Evolutionary conservation across 2,113 vertebrate genomes (phyloP).

Genomic region (Herpetotheres cachinnans): DNA sequence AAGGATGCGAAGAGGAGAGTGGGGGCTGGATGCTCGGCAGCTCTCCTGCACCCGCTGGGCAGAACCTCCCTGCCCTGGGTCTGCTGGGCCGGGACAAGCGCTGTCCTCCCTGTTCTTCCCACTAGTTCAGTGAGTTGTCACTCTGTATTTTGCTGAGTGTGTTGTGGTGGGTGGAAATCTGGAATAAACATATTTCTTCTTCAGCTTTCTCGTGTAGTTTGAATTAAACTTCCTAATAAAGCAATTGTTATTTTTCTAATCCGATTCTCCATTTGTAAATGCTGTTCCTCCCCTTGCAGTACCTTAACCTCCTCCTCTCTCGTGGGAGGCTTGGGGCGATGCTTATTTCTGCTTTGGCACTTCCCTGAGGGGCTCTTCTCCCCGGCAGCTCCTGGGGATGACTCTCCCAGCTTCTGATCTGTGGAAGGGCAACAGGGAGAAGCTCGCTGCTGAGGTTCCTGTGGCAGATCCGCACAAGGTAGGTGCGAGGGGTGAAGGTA

Average conservation of each 20-base stretch:
- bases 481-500: neutral
- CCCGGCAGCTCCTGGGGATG: neutral
- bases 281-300: neutral
- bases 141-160: neutral
- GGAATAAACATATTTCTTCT: neutral
- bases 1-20: neutral
- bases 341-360: accelerated
- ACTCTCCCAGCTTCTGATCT: neutral
- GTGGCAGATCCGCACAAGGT: accelerated
- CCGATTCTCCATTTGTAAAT: neutral
- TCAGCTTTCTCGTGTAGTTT: neutral
- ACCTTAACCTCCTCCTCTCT: accelerated
- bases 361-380: neutral
- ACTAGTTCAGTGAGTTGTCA: neutral
- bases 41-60: neutral
- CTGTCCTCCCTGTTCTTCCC: neutral
- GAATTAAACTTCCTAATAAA: neutral
- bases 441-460: accelerated
- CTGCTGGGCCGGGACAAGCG: neutral
- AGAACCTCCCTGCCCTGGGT: neutral
- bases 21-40: accelerated
- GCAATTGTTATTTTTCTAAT: neutral
- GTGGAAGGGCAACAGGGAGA: too few relatives aligned
- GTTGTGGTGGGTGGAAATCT: neutral
- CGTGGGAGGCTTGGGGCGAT: accelerated